Evolutionary conservation across 2,888 invertebrate species (phyloP).

Genomic region (Thecophora atra): DNA sequence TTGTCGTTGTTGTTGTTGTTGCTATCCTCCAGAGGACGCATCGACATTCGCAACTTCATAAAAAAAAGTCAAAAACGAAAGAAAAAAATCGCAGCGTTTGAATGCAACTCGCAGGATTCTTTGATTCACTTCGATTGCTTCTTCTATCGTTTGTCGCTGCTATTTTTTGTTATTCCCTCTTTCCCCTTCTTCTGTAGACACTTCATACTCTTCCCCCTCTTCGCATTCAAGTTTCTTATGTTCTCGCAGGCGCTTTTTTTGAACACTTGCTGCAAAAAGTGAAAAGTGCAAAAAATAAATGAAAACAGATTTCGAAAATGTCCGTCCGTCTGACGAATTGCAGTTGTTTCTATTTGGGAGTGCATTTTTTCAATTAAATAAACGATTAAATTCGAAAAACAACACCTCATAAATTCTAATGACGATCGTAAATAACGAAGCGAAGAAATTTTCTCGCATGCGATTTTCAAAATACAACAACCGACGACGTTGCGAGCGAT

Average conservation of each 20-base stretch:
- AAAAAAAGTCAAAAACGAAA: conserved; percentile 42
- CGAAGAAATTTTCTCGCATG: conserved; percentile 28
- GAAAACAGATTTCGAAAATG: too few relatives aligned
- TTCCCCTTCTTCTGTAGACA: background rate
- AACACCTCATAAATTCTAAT: background rate
- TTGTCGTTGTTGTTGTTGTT: conserved; percentile 22
- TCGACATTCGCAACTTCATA: conserved; percentile 43
- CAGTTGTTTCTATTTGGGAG: too few relatives aligned
- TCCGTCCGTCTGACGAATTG: too few relatives aligned
- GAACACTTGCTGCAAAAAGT: conserved; percentile 26
- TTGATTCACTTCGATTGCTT: conserved; percentile 1
- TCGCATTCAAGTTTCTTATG: conserved; percentile 39
- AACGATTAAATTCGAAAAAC: too few relatives aligned
- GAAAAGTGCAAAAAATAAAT: background rate
- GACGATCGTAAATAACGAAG: background rate
- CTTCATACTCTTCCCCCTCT: background rate
- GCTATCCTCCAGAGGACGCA: conserved; percentile 33
- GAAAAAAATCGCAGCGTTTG: background rate
- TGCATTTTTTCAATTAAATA: too few relatives aligned
- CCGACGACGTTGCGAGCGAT: too few relatives aligned
- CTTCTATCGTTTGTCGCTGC: background rate
- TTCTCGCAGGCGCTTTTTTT: conserved; percentile 30
- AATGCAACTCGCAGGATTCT: background rate
- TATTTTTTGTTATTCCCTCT: background rate
- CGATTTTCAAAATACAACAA: background rate